phyloP scores from a whole-genome alignment of 2,113 vertebrate genomes.

The Nesoenas mayeri region DNA sequence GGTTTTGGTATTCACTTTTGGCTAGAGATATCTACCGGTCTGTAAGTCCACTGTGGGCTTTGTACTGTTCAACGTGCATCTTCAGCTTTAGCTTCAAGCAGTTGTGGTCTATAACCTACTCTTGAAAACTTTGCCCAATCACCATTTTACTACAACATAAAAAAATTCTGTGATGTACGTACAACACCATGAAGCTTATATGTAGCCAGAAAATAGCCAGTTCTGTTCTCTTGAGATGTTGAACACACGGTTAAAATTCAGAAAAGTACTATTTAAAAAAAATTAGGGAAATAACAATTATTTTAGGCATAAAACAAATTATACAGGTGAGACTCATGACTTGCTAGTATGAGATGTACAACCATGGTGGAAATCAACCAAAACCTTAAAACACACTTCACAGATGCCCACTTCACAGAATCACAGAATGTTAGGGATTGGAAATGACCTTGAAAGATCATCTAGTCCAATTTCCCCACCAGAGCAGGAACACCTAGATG shows the following conservation, averaged over 20 bases:
- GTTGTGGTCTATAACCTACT: neutral
- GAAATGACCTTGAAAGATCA: no score
- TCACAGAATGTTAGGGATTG: no score
- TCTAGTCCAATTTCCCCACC: no score
- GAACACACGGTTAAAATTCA: neutral
- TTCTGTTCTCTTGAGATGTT: neutral
- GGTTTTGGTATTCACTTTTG: neutral
- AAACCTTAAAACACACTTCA: neutral
- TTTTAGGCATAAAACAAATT: slow-evolving; percentile 16
- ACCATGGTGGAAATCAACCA: neutral
- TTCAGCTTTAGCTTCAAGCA: neutral
- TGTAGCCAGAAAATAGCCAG: neutral
- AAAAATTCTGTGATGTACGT: neutral
- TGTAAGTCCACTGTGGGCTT: neutral
- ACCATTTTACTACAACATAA: neutral
- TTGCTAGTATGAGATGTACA: neutral
- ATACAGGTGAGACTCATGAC: neutral
- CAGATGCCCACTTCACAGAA: no score
- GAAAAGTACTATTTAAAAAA: neutral
- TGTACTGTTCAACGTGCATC: neutral
- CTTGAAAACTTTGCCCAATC: neutral
- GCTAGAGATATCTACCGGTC: neutral
- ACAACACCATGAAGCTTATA: neutral
- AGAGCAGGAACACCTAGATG: no score
- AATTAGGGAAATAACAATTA: neutral